Base-by-base conservation (phyloP, 1,140 invertebrate species). In the Adoxophyes honmai region DNA sequence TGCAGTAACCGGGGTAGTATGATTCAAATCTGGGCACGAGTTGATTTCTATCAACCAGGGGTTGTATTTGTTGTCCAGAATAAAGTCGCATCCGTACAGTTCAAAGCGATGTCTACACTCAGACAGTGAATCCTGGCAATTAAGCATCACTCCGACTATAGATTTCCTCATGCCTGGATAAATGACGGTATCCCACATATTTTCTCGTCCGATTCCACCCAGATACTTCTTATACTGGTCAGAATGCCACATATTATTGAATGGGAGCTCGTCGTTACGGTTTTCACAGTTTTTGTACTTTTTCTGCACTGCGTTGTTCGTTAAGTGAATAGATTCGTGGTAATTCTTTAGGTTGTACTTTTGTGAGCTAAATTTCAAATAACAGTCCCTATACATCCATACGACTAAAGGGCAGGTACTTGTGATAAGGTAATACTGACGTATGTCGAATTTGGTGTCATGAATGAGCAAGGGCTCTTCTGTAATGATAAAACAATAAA, bases 21-120 rank as follows among this genome's bases (percentile, higher is more conserved):
- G 90, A 60, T 95, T 92, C 86, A 98, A 93, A 68, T 96, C 95
- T 0, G 97, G 97, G 77, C 94, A 95, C 0, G 95, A 96, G 88
- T 98, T 98, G 60, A 98, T 98, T 89, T 98, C 97, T 65, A 98
- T 96, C 38, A 98, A 86, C 94, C 96, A 98, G 0, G 97, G 96
- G 59, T 93, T 92, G 54, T 95, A 94, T 70, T 97, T 94, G 71
- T 97, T 94, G 63, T 95, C 94, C 10, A 95, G 73, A 90, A 98
- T 94, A 78, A 98, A 98, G 88, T 98, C 97, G 36, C 96, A 97
- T 4, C 97, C 97, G 76, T 97, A 98, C 11, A 98, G 79, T 81
- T 98, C 97, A 84, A 98, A 98, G 62, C 93, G 93, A 72, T 95
- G 96, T 62, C 93, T 93, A 59, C 94, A 91, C 13, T 92, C 88